Evolutionary conservation across 1,140 invertebrate species (phyloP), one percentile per base, ranked within the genome.

Genomic region (Polypedilum pembai): DNA sequence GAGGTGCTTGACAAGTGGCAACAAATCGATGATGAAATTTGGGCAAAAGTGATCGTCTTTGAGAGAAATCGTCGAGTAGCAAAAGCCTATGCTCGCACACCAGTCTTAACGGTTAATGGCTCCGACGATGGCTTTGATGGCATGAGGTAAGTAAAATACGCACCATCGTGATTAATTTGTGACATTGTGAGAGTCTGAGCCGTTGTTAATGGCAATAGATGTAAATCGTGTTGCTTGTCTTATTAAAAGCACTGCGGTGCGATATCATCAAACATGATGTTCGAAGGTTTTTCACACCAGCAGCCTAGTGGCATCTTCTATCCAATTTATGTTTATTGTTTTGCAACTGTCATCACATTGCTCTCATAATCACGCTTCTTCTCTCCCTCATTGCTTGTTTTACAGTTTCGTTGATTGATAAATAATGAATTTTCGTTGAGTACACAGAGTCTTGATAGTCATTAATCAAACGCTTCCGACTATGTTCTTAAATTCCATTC

Each of bases 1-100:
- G 95, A 98, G 86, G 94, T 98, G 66, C 83, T 97, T 75, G 89
- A 94, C 83, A 97, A 97, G 87, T 96, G 95, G 93, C 93, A 92
- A 77, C 94, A 96, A 84, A 96, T 98, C 77, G 95, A 98, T 80
- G 95, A 98, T 80, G 95, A 97, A 83, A 98, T 98, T 77, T 98
- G 95, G 95, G 94, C 95, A 73, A 98, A 98, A 87, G 92, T 98
- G 41, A 96, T 98, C 78, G 93, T 96, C 65, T 91, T 98, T 80
- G 95, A 98, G 82, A 88, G 92, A 79, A 96, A 96, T 80, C 85
- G 94, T 77, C 87, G 95, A 73, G 94, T 98, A 41, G 95, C 95
- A 75, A 98, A 98, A 83, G 95, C 95, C 1, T 98, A 98, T 82
- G 94, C 95, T 41, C 85, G 95, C 69, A 93, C 94, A 73, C 94